Percentiles rank a stretch among this genome's conserved stretches.
Conservation (phyloP, 2,888 invertebrate genomes). For the Caenorhabditis sinica region DNA sequence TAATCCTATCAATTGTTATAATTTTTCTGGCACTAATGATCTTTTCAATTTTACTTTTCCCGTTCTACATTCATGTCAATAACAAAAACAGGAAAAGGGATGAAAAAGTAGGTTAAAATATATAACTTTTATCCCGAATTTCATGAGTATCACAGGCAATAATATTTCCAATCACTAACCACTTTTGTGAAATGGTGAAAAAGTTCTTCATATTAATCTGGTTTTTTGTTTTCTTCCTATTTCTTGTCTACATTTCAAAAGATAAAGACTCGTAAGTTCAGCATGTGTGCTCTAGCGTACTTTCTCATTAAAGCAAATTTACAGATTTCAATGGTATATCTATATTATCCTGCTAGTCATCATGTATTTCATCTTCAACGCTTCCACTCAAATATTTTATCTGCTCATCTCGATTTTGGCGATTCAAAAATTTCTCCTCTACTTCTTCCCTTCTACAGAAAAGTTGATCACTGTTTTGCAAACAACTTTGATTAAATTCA, state of each 20-base stretch:
- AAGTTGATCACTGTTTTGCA: background rate
- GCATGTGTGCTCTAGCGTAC: background rate
- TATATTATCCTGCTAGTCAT: background rate
- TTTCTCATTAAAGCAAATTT: background rate
- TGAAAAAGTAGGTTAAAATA: background rate
- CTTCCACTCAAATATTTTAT: conserved; percentile 19
- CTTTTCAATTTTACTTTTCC: background rate
- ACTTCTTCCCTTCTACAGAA: conserved; percentile 5
- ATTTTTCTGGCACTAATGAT: no score
- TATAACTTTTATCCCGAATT: background rate
- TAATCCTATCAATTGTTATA: background rate
- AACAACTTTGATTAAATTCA: background rate
- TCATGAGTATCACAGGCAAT: background rate
- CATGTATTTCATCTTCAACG: background rate
- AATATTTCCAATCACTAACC: conserved; percentile 24
- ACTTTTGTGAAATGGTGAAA: conserved; percentile 29
- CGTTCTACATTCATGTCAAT: conserved; percentile 6
- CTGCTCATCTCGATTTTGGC: conserved; percentile 2
- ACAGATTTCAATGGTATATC: no score
- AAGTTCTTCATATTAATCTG: background rate
- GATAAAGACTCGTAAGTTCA: background rate
- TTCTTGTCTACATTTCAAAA: background rate
- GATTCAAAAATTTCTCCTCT: conserved; percentile 10
- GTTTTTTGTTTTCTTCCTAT: background rate
- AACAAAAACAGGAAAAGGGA: background rate